Evolutionary conservation across 2,888 invertebrate species (phyloP).

Genomic region (Troglohyphantes excavatus): DNA sequence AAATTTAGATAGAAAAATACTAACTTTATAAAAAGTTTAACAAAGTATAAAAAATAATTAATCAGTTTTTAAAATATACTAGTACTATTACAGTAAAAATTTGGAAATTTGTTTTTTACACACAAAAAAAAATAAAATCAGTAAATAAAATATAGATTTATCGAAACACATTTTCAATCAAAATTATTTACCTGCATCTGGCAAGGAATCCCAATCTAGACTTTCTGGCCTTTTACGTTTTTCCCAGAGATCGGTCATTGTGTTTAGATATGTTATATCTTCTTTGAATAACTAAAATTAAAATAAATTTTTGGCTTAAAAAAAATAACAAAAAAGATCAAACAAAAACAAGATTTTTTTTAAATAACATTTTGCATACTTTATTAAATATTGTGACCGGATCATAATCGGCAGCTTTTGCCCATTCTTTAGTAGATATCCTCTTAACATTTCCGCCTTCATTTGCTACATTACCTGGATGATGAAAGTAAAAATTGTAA

Average conservation of each 20-base stretch:
- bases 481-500: neutral
- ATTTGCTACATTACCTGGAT: slow-evolving; percentile 82
- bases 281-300: slow-evolving; percentile 89
- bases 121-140: no score
- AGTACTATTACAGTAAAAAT: no score
- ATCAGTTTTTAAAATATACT: no score
- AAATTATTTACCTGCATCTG: slow-evolving; percentile 83
- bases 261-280: slow-evolving; percentile 96
- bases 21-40: no score
- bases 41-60: no score
- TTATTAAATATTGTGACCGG: slow-evolving; percentile 93
- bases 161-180: no score
- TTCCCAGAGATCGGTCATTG: slow-evolving; percentile 98
- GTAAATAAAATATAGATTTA: no score
- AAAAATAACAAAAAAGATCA: no score
- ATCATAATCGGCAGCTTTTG: slow-evolving; percentile 91
- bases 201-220: slow-evolving; percentile 87
- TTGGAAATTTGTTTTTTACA: no score
- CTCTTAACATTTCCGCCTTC: slow-evolving; percentile 85
- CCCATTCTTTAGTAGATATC: slow-evolving; percentile 94
- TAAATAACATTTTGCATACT: slow-evolving; percentile 81
- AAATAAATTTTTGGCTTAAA: no score
- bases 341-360: neutral
- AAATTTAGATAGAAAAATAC: no score
- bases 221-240: slow-evolving; percentile 91